phyloP scores from a whole-genome alignment of 2,888 invertebrate genomes.

The Caenorhabditis japonica region DNA sequence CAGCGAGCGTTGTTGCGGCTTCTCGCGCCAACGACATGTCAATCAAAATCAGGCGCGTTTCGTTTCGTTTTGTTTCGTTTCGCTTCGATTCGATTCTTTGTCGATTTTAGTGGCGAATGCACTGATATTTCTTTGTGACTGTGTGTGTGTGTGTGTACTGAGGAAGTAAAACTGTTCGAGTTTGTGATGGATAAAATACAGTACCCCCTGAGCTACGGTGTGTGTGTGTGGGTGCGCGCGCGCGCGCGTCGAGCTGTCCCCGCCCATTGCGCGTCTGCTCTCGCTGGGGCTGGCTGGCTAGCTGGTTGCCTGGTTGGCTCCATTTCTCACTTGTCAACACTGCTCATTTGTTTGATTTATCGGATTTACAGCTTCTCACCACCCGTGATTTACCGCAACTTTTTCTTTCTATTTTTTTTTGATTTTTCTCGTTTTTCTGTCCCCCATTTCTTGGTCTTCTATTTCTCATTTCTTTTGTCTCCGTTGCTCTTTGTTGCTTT shows the following conservation, averaged over 20 bases:
- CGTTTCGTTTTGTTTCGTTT: neutral
- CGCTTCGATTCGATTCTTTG: slow-evolving; percentile 1
- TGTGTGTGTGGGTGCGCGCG: no score
- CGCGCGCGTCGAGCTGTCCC: slow-evolving; percentile 7
- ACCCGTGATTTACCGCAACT: slow-evolving; percentile 31
- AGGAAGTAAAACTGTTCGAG: slow-evolving; percentile 16
- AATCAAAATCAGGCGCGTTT: slow-evolving; percentile 47
- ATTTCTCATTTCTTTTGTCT: slow-evolving; percentile 14
- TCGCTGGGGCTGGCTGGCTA: neutral
- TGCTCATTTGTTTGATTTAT: slow-evolving; percentile 50
- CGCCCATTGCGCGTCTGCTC: slow-evolving; percentile 25
- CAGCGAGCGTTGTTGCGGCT: slow-evolving; percentile 26
- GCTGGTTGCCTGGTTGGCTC: neutral
- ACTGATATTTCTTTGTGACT: no score
- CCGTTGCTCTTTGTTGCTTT: slow-evolving; percentile 1
- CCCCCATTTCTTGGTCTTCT: neutral
- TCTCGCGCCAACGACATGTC: slow-evolving; percentile 31
- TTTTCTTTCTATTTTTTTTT: slow-evolving; percentile 3
- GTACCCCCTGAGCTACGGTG: slow-evolving; percentile 14
- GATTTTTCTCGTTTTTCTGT: slow-evolving; percentile 9
- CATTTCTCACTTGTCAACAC: slow-evolving; percentile 38
- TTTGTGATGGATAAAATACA: slow-evolving; percentile 14
- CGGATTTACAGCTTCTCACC: slow-evolving; percentile 40
- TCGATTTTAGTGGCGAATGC: no score
- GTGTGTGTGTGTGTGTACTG: no score